These are phyloP conservation scores for Thysanoteuthis rhombus DNA, from an alignment of 2,888 invertebrate species.

Conservation along the genomic window DNA sequence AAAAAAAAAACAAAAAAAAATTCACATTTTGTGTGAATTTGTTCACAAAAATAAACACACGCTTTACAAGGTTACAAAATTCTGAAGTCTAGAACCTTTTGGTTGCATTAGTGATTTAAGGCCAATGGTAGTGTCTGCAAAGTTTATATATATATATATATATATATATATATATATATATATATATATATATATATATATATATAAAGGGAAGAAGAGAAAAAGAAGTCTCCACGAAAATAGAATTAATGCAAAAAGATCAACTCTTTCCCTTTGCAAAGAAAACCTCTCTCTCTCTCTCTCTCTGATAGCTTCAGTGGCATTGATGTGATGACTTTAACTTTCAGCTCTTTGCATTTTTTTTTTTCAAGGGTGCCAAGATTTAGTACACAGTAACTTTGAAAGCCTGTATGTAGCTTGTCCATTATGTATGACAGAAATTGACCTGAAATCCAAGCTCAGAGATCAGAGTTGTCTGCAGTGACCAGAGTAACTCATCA, in stretches of 20 bases:
- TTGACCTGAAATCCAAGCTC: too few relatives aligned
- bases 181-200: too few relatives aligned
- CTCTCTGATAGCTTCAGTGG: neutral
- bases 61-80: constrained; percentile 21
- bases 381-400: too few relatives aligned
- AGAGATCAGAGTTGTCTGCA: too few relatives aligned
- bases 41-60: neutral
- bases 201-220: neutral
- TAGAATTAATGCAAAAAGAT: neutral
- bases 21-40: neutral
- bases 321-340: neutral
- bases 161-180: too few relatives aligned
- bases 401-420: too few relatives aligned
- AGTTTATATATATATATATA: too few relatives aligned
- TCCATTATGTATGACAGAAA: too few relatives aligned
- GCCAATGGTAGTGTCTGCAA: too few relatives aligned
- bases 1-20: neutral
- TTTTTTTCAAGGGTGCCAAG: neutral
- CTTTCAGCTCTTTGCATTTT: neutral
- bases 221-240: neutral
- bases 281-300: neutral
- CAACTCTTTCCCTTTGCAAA: neutral
- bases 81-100: neutral
- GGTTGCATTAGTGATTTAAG: neutral
- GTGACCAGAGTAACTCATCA: too few relatives aligned